Evolutionary conservation across 2,797 vertebrate genomes (phyloP).

Genomic region (Borostomias antarcticus): DNA sequence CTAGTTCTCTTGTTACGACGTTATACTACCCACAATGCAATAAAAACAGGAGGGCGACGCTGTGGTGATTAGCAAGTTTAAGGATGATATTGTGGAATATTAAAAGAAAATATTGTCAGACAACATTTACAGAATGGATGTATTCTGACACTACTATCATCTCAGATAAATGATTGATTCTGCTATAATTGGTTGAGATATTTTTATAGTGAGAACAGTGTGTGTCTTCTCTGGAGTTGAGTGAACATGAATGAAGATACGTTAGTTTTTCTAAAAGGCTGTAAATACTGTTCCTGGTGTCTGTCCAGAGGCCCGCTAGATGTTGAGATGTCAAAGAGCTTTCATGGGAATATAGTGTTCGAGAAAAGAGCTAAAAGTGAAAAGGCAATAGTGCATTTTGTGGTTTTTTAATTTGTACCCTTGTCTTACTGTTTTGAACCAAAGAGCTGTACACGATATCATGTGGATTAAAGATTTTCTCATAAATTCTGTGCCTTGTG

Average conservation of each 20-base stretch:
- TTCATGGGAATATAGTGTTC: background rate
- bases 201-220: background rate
- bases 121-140: background rate
- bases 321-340: background rate
- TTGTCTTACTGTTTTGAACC: slow-evolving; percentile 40
- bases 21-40: background rate
- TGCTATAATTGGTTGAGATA: background rate
- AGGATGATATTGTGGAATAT: background rate
- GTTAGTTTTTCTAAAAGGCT: background rate
- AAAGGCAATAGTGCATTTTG: slow-evolving; percentile 6
- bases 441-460: slow-evolving; percentile 36
- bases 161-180: background rate
- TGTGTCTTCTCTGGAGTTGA: background rate
- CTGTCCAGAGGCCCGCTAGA: background rate
- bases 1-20: slow-evolving; percentile 13
- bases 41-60: background rate
- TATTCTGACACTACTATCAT: background rate
- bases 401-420: slow-evolving; percentile 35
- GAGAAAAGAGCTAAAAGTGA: background rate
- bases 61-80: background rate
- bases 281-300: background rate
- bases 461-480: slow-evolving; percentile 67
- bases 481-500: slow-evolving; percentile 50
- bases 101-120: background rate
- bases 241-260: background rate